A percentile compares a stretch with the other conserved stretches of the same genome.
These are phyloP conservation scores for Galaxea fascicularis DNA, from an alignment of 92 coral and sea anemone species.

Conservation along the genomic window DNA sequence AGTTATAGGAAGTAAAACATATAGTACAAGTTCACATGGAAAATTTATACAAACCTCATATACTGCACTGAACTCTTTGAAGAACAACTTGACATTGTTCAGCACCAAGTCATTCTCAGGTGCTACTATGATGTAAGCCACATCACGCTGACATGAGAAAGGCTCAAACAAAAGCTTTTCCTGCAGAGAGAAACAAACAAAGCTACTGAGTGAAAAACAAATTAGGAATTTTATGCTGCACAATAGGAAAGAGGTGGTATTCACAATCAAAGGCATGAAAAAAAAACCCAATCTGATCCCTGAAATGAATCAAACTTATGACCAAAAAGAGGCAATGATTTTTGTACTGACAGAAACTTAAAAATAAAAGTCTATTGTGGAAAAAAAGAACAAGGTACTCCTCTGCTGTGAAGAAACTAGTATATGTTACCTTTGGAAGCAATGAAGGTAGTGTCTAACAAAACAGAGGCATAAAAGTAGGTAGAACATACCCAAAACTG, in stretches of 20 bases:
- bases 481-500: constrained; percentile 89
- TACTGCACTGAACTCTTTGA: constrained; percentile 95
- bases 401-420: no score
- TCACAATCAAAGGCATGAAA: no score
- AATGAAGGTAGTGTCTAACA: no score
- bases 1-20: no score
- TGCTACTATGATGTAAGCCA: constrained; percentile 93
- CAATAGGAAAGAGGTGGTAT: background rate
- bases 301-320: no score
- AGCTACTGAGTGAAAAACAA: background rate
- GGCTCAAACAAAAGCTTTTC: constrained; percentile 97
- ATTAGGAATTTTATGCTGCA: background rate
- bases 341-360: no score
- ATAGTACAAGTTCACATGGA: no score
- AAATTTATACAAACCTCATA: constrained; percentile 82
- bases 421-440: no score
- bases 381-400: no score
- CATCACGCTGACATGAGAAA: constrained; percentile 87
- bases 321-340: no score
- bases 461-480: background rate
- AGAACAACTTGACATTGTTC: constrained; percentile 85
- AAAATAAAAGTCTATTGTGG: no score
- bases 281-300: no score
- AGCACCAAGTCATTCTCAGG: constrained; percentile 93
- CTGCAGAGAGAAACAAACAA: constrained; percentile 42